Evolutionary conservation across 1,140 invertebrate species (phyloP).

Genomic region (Dysdera silvatica): DNA sequence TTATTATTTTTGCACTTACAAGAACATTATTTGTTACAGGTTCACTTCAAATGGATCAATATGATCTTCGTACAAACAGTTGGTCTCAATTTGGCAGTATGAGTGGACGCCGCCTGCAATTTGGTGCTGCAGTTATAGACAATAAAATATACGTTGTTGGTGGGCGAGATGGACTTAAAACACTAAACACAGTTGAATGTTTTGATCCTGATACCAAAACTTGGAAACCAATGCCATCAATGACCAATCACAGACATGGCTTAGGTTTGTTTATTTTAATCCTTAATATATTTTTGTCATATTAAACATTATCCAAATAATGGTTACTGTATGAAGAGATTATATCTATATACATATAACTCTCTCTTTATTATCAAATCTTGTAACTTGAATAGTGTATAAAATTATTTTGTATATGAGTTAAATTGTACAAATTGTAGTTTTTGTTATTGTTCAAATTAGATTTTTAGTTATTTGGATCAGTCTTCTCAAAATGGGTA

Average conservation of each 20-base stretch:
- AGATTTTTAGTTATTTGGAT: too few relatives aligned
- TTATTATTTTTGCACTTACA: too few relatives aligned
- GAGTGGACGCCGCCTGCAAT: slow-evolving; percentile 73
- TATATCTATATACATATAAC: not conserved
- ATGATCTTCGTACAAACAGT: slow-evolving; percentile 70
- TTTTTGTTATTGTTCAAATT: too few relatives aligned
- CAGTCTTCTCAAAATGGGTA: too few relatives aligned
- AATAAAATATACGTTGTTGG: slow-evolving; percentile 50
- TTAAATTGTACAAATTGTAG: too few relatives aligned
- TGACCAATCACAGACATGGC: slow-evolving; percentile 86
- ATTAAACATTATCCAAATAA: slow-evolving; percentile 6
- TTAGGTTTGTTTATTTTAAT: slow-evolving; percentile 49
- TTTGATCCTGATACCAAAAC: slow-evolving; percentile 66
- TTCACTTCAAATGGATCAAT: slow-evolving; percentile 78
- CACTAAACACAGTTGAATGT: slow-evolving; percentile 65
- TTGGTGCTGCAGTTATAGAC: slow-evolving; percentile 44
- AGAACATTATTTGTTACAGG: slow-evolving; percentile 50
- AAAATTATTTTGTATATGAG: too few relatives aligned
- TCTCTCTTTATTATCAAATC: not conserved
- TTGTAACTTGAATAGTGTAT: too few relatives aligned
- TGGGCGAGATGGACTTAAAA: slow-evolving; percentile 73
- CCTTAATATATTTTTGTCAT: not conserved
- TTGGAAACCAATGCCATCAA: slow-evolving; percentile 67
- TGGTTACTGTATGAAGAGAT: too few relatives aligned
- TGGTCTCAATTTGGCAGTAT: slow-evolving; percentile 73